phyloP scores from a whole-genome alignment of 2,797 vertebrate genomes.

The Sciurus carolinensis region DNA sequence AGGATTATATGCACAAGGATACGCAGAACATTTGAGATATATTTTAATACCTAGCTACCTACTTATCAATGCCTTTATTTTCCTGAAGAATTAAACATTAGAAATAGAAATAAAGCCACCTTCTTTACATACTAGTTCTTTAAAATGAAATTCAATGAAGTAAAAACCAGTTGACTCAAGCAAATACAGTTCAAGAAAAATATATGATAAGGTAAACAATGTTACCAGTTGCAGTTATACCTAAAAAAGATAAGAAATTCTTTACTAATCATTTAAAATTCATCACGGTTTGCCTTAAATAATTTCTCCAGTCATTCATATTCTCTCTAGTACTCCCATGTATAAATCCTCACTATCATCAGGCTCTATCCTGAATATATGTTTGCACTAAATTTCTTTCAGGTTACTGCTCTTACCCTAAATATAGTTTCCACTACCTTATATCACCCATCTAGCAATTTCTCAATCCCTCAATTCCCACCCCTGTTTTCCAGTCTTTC shows the following conservation, averaged over 20 bases:
- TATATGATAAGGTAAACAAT: neutral
- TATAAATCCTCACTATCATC: neutral
- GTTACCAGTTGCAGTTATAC: neutral
- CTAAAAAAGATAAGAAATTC: neutral
- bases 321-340: neutral
- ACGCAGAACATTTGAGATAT: neutral
- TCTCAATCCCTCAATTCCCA: neutral
- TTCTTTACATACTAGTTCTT: neutral
- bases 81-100: neutral
- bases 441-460: neutral
- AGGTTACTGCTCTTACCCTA: neutral
- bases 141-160: constrained; percentile 3
- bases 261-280: neutral
- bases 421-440: neutral
- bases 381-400: neutral
- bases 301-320: neutral
- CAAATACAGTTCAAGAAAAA: constrained; percentile 10
- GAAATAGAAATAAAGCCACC: neutral
- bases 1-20: neutral
- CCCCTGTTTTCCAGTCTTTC: neutral
- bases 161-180: neutral
- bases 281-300: neutral
- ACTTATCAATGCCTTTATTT: neutral
- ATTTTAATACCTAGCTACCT: neutral
- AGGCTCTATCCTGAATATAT: neutral